These are phyloP conservation scores for Chromoteleia sp. DNA, from an alignment of 2,888 invertebrate species.

Conservation along the genomic window DNA sequence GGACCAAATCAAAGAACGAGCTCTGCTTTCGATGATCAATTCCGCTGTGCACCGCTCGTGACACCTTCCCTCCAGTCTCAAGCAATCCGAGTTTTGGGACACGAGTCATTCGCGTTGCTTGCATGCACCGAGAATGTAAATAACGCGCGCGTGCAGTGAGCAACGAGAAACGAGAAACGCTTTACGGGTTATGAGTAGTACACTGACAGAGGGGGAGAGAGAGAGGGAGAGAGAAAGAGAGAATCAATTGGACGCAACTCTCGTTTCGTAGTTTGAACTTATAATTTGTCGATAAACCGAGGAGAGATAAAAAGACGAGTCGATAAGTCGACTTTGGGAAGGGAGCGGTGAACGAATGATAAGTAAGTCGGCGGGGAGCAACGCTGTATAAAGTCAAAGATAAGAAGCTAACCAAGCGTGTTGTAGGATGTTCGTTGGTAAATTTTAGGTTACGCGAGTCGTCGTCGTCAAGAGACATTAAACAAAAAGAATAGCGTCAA, in stretches of 20 bases:
- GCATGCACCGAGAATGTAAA: slow-evolving; percentile 33
- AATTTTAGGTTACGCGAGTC: slow-evolving; percentile 26
- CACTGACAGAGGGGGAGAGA: not conserved
- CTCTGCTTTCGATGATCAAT: slow-evolving; percentile 20
- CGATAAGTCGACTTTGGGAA: slow-evolving; percentile 16
- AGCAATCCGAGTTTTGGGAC: not conserved
- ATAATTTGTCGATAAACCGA: slow-evolving; percentile 1
- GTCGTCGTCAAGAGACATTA: slow-evolving; percentile 21
- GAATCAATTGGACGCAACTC: slow-evolving; percentile 27
- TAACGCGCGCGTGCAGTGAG: slow-evolving; percentile 42
- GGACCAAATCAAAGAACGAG: slow-evolving; percentile 13
- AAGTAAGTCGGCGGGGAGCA: not conserved
- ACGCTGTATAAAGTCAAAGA: slow-evolving; percentile 10
- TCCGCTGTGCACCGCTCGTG: slow-evolving; percentile 35
- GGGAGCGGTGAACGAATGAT: slow-evolving; percentile 55
- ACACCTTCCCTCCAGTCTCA: slow-evolving; percentile 24
- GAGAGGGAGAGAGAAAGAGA: slow-evolving; percentile 14
- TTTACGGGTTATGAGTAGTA: not conserved
- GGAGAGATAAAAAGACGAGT: slow-evolving; percentile 25
- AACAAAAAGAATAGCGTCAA: slow-evolving; percentile 81
- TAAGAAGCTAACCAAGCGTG: too few relatives aligned
- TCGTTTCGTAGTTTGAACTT: slow-evolving; percentile 1
- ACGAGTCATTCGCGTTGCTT: slow-evolving; percentile 7
- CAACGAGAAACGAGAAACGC: not conserved
- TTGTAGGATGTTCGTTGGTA: slow-evolving; percentile 30